Evolutionary conservation across 2,888 invertebrate genomes (phyloP).

Genomic region (Fragum whitleyi): DNA sequence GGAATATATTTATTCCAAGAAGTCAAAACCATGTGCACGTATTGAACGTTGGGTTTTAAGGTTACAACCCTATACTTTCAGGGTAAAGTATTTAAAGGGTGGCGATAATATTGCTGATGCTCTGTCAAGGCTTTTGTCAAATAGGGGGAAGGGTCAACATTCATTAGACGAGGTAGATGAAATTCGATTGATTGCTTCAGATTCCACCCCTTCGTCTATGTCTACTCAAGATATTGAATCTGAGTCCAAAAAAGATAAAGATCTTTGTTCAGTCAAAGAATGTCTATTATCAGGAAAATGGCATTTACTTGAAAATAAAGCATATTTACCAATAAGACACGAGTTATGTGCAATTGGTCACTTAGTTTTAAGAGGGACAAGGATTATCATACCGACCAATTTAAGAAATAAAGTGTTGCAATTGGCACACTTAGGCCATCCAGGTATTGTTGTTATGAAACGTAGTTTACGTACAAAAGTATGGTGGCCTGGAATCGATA

Average conservation of each 20-base stretch:
- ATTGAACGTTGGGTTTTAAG: slow-evolving; percentile 72
- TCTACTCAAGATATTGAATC: slow-evolving; percentile 56
- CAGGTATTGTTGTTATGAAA: too few relatives aligned
- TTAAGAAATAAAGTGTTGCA: too few relatives aligned
- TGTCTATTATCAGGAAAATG: too few relatives aligned
- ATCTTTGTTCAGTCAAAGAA: too few relatives aligned
- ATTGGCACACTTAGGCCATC: too few relatives aligned
- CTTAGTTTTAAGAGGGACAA: slow-evolving; percentile 51
- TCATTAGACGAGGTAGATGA: slow-evolving; percentile 31
- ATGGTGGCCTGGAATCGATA: slow-evolving; percentile 56
- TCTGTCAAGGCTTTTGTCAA: slow-evolving; percentile 42
- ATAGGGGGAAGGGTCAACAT: too few relatives aligned
- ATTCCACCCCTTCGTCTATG: slow-evolving; percentile 45
- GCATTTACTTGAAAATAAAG: too few relatives aligned
- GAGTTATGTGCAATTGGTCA: too few relatives aligned
- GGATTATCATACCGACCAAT: slow-evolving; percentile 36
- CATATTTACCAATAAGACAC: too few relatives aligned
- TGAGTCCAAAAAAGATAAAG: slow-evolving; percentile 38
- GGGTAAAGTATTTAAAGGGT: slow-evolving; percentile 50
- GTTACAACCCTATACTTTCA: slow-evolving; percentile 62
- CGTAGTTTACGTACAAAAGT: too few relatives aligned
- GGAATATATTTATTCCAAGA: slow-evolving; percentile 64
- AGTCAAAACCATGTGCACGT: slow-evolving; percentile 69
- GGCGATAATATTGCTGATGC: slow-evolving; percentile 56
- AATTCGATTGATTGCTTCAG: slow-evolving; percentile 34